Evolutionary conservation across 2,113 vertebrate genomes (phyloP).

Genomic region (Sylvicapra grimmia): DNA sequence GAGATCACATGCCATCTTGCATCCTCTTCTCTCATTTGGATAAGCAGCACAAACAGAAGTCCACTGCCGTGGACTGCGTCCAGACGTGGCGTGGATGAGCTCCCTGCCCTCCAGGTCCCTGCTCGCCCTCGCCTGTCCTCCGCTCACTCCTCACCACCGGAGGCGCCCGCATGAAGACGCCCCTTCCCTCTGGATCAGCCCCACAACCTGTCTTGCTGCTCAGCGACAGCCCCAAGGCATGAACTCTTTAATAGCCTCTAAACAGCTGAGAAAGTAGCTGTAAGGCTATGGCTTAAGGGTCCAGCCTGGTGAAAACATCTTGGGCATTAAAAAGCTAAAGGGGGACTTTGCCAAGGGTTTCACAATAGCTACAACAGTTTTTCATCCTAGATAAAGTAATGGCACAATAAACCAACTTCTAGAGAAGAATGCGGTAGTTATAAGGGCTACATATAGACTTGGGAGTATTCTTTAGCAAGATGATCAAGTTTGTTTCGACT

Average conservation of each 20-base stretch:
- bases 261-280: not conserved
- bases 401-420: not conserved
- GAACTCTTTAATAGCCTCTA: not conserved
- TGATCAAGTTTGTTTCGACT: not conserved
- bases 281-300: not conserved
- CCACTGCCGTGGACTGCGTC: not conserved
- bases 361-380: not conserved
- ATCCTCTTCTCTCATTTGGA: conserved; percentile 34
- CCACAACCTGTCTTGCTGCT: not conserved
- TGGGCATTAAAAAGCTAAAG: not conserved
- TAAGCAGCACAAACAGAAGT: not conserved
- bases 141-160: not conserved
- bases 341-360: not conserved
- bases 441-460: not conserved
- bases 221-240: not conserved
- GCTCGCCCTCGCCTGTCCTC: not conserved
- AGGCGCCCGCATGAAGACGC: not conserved
- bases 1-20: conserved; percentile 39
- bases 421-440: not conserved
- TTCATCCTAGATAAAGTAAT: not conserved
- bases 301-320: not conserved
- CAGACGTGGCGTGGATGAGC: not conserved
- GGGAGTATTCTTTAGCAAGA: not conserved
- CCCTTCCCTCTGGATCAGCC: not conserved
- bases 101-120: not conserved